Conservation (phyloP, 2,888 invertebrate genomes). For the Tenthredo scrophulariae region DNA sequence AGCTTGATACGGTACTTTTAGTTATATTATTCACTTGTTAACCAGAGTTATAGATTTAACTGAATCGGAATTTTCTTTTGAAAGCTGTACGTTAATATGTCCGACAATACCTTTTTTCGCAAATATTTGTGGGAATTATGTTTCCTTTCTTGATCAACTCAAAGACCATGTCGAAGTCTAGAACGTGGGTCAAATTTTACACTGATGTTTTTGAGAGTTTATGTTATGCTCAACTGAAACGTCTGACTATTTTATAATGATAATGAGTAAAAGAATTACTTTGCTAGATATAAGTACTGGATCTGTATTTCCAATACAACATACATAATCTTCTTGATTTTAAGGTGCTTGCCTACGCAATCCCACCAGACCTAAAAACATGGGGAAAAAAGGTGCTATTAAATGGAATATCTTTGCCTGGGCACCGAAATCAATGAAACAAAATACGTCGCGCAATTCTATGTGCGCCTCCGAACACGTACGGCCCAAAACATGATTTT, state of each 20-base stretch:
- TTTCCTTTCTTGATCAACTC: neutral
- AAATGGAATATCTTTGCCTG: too few species aligned
- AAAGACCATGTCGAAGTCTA: neutral
- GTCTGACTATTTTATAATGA: neutral
- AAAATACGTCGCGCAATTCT: too few species aligned
- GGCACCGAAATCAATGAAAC: too few species aligned
- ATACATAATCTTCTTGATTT: neutral
- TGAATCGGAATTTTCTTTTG: neutral
- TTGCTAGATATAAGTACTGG: neutral
- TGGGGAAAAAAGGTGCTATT: too few species aligned
- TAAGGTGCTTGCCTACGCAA: too few species aligned
- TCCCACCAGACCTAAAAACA: too few species aligned
- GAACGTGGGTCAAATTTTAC: neutral
- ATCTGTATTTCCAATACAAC: neutral
- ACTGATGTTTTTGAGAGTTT: neutral
- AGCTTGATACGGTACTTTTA: slow-evolving; percentile 91
- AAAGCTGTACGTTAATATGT: neutral
- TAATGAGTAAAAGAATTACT: neutral
- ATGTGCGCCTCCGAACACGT: too few species aligned
- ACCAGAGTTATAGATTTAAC: neutral
- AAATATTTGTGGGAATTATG: neutral
- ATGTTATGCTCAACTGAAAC: neutral
- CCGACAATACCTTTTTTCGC: neutral
- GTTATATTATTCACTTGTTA: neutral
- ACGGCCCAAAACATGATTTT: too few species aligned